Conservation (phyloP, 2,797 vertebrate genomes). For the Podarcis lilfordi region DNA sequence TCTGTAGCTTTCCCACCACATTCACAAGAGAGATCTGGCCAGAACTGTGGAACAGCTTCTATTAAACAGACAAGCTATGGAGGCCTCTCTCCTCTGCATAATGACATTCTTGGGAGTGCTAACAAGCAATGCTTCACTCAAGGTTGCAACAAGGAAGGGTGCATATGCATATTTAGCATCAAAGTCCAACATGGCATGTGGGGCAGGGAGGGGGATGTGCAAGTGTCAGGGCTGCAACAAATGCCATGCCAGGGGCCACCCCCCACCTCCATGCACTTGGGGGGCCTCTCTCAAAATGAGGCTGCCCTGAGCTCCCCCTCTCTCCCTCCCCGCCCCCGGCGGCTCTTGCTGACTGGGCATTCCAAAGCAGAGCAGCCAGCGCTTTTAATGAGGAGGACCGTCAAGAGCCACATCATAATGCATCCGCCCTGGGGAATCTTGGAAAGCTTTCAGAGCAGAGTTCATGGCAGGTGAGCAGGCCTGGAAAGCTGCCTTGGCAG, state of each 20-base stretch:
- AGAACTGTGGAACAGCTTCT: neutral
- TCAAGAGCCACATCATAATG: neutral
- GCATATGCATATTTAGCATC: no score
- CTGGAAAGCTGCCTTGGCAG: neutral
- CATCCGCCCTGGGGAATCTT: neutral
- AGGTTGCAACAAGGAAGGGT: neutral
- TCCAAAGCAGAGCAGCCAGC: neutral
- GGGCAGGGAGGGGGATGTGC: neutral
- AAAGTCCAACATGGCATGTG: neutral
- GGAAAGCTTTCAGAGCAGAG: neutral
- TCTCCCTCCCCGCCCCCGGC: neutral
- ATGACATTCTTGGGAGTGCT: neutral
- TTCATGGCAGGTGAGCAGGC: neutral
- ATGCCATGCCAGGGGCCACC: neutral
- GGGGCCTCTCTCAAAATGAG: neutral
- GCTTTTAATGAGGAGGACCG: neutral
- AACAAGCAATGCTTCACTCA: neutral
- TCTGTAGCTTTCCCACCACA: neutral
- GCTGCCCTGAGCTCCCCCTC: neutral
- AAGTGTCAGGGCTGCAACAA: neutral
- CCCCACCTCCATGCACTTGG: neutral
- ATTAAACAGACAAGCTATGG: neutral
- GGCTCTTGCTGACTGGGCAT: neutral
- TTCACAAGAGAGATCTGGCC: neutral
- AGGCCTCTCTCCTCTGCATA: neutral